Evolutionary conservation across 2,797 vertebrate genomes (phyloP), one percentile per base, ranked within the genome.

Genomic region (Thunnus albacares): DNA sequence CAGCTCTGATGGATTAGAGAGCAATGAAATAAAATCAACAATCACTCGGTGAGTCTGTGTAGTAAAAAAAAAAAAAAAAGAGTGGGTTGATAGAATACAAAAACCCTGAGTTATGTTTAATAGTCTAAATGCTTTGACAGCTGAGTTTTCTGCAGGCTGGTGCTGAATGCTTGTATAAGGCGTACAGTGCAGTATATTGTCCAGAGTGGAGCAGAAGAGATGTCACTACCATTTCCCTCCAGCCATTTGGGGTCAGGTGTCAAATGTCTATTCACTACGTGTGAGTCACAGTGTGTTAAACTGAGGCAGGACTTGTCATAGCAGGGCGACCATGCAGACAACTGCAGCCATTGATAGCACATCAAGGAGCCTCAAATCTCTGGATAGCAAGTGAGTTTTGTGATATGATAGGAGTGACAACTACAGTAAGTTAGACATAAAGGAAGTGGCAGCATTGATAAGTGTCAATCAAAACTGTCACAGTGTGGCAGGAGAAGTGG

Each of bases 391-490:
- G 17, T 26, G 30, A 70, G 17, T 71, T 64, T 20, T 4, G 15
- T 24, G 0, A 72, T 49, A 51, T 71, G 57, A 73, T 59, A 69
- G 18, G 9, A 0, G 47, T 78, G 57, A 83, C 77, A 83, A 3
- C 38, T 30, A 58, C 82, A 77, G 55, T 53, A 24, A 74, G 45
- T 58, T 52, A 41, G 45, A 68, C 49, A 59, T 53, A 65, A 56
- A 63, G 52, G 61, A 77, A 28, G 41, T 74, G 71, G 52, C 81
- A 79, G 35, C 17, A 28, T 18, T 72, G 71, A 87, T 78, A 26
- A 65, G 30, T 45, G 72, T 89, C 85, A 82, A 56, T 89, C 81
- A 88, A 17, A 87, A 55, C 33, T 67, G 82, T 73, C 70, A 65
- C 47, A n/a, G 28, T 5, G 41, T 71, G 65, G 28, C 67, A 55